These are phyloP conservation scores for Brachyhypopomus occidentalis DNA, from an alignment of 2,113 vertebrate species.

Conservation along the genomic window DNA sequence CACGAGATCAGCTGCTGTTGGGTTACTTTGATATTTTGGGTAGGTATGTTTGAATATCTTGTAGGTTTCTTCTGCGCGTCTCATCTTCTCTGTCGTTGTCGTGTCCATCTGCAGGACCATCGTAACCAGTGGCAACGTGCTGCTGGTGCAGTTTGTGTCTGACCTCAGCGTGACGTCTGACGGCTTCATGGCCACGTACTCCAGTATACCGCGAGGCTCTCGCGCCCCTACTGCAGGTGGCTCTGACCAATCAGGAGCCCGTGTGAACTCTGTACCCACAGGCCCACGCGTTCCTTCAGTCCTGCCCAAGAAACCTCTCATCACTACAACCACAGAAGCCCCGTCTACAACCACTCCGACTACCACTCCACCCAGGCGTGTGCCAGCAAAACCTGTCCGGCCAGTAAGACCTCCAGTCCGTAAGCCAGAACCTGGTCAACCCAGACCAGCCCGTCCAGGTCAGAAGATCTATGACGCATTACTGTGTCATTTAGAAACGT, in stretches of 20 bases:
- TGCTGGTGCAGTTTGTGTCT: constrained; percentile 90
- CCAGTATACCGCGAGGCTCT: constrained; percentile 60
- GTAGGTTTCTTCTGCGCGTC: neutral
- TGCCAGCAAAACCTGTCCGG: constrained; percentile 42
- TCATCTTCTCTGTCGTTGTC: neutral
- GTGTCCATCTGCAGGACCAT: constrained; percentile 66
- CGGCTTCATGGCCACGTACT: constrained; percentile 84
- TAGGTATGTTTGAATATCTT: too few species aligned
- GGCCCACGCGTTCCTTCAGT: constrained; percentile 16
- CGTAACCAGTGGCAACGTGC: constrained; percentile 75
- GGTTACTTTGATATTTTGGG: too few species aligned
- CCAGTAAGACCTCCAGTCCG: constrained; percentile 1
- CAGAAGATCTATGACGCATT: constrained; percentile 14
- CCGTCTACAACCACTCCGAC: constrained; percentile 45
- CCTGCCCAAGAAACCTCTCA: constrained; percentile 51
- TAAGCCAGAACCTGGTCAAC: constrained; percentile 18
- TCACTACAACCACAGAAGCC: constrained; percentile 15
- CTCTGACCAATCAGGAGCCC: constrained; percentile 24
- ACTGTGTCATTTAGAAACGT: neutral
- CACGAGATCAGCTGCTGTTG: too few species aligned
- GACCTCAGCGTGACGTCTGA: constrained; percentile 87
- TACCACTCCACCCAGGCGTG: constrained; percentile 25
- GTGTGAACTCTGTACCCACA: constrained; percentile 15
- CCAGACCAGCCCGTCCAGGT: constrained; percentile 43
- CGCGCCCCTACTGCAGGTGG: neutral